These are phyloP conservation scores for Villa cingulata DNA, from an alignment of 2,888 invertebrate genomes.

Conservation along the genomic window DNA sequence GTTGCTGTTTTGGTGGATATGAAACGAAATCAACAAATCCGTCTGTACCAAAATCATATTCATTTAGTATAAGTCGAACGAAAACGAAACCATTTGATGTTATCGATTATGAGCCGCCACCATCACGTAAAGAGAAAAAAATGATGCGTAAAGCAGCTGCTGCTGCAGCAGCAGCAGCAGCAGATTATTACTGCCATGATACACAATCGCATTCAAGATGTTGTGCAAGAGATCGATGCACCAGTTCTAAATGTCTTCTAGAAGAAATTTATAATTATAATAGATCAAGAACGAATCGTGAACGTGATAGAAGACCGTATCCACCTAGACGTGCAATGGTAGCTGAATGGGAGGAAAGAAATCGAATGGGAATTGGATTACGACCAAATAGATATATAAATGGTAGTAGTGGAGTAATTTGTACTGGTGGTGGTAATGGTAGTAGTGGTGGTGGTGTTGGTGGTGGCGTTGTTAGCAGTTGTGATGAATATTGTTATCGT, in stretches of 20 bases:
- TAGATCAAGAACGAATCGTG: conserved; percentile 7
- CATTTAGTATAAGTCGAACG: conserved; percentile 26
- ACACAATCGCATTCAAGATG: conserved; percentile 17
- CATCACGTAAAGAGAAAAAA: conserved; percentile 26
- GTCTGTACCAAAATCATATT: conserved; percentile 33
- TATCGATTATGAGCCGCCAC: conserved; percentile 32
- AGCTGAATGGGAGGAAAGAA: conserved; percentile 29
- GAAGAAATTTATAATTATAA: conserved; percentile 30
- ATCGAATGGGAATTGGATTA: conserved; percentile 12
- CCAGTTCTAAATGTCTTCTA: conserved; percentile 30
- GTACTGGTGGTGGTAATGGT: not conserved
- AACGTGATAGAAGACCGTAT: conserved; percentile 2
- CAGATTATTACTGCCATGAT: conserved; percentile 25
- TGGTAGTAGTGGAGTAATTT: conserved; percentile 8
- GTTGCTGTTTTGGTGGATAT: conserved; percentile 33
- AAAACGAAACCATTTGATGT: conserved; percentile 35
- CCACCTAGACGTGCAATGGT: conserved; percentile 26
- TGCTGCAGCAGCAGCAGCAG: conserved; percentile 13
- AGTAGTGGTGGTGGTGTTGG: not conserved
- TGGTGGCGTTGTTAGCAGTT: not conserved
- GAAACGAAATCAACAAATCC: conserved; percentile 16
- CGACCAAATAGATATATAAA: conserved; percentile 4
- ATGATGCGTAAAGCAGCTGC: conserved; percentile 22
- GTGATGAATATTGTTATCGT: conserved; percentile 31
- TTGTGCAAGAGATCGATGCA: conserved; percentile 31